phyloP scores from a whole-genome alignment of 2,797 vertebrate species.

The Hephaestus fuliginosus region DNA sequence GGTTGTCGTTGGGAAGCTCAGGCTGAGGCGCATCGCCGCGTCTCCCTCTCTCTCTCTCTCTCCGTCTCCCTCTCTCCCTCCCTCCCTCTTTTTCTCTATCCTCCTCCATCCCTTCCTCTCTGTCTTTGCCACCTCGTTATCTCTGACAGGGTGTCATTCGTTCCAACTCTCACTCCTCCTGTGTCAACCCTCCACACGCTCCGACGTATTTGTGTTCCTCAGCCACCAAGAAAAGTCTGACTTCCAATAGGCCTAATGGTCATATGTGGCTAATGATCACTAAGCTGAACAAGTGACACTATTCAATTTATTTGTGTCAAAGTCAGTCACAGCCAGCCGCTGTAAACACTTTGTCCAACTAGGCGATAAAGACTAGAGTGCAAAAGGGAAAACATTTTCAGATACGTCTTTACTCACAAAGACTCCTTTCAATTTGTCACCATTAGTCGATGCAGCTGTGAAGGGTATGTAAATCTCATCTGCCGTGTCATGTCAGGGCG shows the following conservation, averaged over 20 bases:
- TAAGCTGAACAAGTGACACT: slow-evolving; percentile 79
- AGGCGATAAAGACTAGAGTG: slow-evolving; percentile 47
- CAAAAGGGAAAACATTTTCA: slow-evolving; percentile 49
- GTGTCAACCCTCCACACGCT: slow-evolving; percentile 77
- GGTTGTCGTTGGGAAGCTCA: slow-evolving; percentile 79
- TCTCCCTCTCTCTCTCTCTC: slow-evolving; percentile 62
- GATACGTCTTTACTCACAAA: slow-evolving; percentile 43
- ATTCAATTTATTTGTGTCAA: slow-evolving; percentile 77
- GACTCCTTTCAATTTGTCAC: slow-evolving; percentile 69
- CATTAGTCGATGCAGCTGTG: slow-evolving; percentile 37
- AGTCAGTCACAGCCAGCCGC: slow-evolving; percentile 51
- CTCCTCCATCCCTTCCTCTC: slow-evolving; percentile 79
- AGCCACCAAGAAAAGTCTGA: slow-evolving; percentile 66
- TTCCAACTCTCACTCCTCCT: slow-evolving; percentile 79
- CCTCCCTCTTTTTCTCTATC: slow-evolving; percentile 64
- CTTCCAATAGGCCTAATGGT: slow-evolving; percentile 82
- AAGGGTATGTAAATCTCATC: slow-evolving; percentile 49
- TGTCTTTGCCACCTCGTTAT: slow-evolving; percentile 85
- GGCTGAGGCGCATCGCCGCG: slow-evolving; percentile 69
- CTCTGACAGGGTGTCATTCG: slow-evolving; percentile 84
- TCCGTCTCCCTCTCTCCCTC: slow-evolving; percentile 62
- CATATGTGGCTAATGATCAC: slow-evolving; percentile 83
- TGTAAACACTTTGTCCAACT: slow-evolving; percentile 70
- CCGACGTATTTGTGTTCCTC: slow-evolving; percentile 75
- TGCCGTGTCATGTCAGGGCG: slow-evolving; percentile 38